phyloP scores from a whole-genome alignment of 2,797 vertebrate genomes.

The Poecilia velifera region DNA sequence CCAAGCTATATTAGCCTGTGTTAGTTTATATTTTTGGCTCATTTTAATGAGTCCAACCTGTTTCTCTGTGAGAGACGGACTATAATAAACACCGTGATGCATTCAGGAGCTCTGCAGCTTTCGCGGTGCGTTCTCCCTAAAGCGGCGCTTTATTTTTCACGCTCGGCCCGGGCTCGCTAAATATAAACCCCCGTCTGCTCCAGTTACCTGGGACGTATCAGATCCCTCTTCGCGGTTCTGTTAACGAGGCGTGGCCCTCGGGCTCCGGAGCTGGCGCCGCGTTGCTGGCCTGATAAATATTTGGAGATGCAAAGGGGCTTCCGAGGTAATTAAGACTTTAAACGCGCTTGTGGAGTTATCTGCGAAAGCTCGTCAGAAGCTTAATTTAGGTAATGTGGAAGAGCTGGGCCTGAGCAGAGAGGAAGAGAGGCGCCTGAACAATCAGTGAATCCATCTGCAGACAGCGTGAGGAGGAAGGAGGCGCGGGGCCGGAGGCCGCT shows the following conservation, averaged over 20 bases:
- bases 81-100: conserved; percentile 8
- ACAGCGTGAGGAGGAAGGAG: not conserved
- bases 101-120: conserved; percentile 15
- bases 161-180: conserved; percentile 16
- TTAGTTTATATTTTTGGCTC: not conserved
- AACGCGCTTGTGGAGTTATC: conserved; percentile 3
- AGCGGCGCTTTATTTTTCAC: conserved; percentile 7
- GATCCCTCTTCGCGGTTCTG: conserved; percentile 18
- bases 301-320: conserved; percentile 34
- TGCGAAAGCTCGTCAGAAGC: not conserved
- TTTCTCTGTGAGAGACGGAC: not conserved
- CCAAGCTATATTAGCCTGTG: no score
- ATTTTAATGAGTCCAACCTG: not conserved
- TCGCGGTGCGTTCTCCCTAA: not conserved
- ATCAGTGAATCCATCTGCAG: not conserved
- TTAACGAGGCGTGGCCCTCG: conserved; percentile 27
- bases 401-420: conserved; percentile 4
- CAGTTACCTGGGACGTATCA: conserved; percentile 31
- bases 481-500: not conserved
- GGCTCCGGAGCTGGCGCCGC: conserved; percentile 16
- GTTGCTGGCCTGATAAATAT: conserved; percentile 41
- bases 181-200: conserved; percentile 36
- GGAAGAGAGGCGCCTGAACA: not conserved
- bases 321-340: conserved; percentile 35
- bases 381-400: conserved; percentile 13